Conservation (phyloP, 2,888 invertebrate genomes). For the Eretmocerus hayati region DNA sequence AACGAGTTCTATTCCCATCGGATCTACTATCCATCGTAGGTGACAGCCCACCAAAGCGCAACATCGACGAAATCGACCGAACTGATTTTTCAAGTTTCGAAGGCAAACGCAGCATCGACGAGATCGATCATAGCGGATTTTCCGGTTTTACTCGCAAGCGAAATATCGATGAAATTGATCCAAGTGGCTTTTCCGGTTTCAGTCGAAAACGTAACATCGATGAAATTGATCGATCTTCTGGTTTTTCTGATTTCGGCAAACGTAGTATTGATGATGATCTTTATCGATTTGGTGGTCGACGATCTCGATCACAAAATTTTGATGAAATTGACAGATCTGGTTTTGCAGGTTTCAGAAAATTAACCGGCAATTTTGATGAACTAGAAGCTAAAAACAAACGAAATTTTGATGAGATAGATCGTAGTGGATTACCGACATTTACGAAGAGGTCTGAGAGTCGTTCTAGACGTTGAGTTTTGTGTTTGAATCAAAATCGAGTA, state of each 20-base stretch:
- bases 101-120: constrained; percentile 49
- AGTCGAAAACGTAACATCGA: constrained; percentile 52
- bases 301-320: constrained; percentile 52
- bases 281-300: constrained; percentile 55
- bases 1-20: constrained; percentile 7
- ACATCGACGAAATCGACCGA: constrained; percentile 51
- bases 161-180: constrained; percentile 59
- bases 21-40: constrained; percentile 3
- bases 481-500: too few relatives aligned
- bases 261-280: constrained; percentile 62
- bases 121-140: constrained; percentile 48
- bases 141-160: constrained; percentile 48
- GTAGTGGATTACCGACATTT: constrained; percentile 52
- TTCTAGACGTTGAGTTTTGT: too few relatives aligned
- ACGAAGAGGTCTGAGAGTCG: not conserved
- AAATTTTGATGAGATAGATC: constrained; percentile 59
- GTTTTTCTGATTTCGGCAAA: constrained; percentile 47
- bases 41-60: constrained; percentile 38
- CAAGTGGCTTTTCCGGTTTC: constrained; percentile 52
- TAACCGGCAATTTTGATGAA: constrained; percentile 55
- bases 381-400: constrained; percentile 50
- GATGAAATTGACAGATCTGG: constrained; percentile 48
- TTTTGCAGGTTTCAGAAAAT: constrained; percentile 49
- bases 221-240: constrained; percentile 56
- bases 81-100: constrained; percentile 47